phyloP scores from a whole-genome alignment of 1,140 invertebrate genomes.

The Holcopasites calliopsidis region DNA sequence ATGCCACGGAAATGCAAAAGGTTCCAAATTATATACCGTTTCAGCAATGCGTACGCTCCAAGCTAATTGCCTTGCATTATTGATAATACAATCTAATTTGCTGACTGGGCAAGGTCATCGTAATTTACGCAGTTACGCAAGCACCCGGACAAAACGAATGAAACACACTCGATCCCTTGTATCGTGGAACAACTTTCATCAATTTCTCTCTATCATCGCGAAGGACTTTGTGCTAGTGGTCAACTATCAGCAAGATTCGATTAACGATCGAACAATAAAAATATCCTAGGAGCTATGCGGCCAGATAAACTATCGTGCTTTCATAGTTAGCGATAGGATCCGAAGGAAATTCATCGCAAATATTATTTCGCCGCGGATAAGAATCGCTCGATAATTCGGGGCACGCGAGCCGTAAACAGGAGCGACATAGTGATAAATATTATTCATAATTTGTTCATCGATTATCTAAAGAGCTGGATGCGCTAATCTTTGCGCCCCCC shows the following conservation, averaged over 20 bases:
- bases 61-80: slow-evolving; percentile 44
- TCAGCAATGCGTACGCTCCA: no score
- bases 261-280: not conserved
- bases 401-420: slow-evolving; percentile 15
- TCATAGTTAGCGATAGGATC: slow-evolving; percentile 34
- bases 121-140: slow-evolving; percentile 54
- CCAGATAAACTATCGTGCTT: slow-evolving; percentile 11
- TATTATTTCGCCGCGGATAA: slow-evolving; percentile 24
- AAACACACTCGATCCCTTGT: slow-evolving; percentile 9
- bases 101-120: slow-evolving; percentile 31
- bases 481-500: not conserved
- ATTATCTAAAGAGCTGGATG: not conserved
- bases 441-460: not conserved
- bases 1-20: no score
- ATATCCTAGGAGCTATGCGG: not conserved
- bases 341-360: not conserved
- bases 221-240: not conserved
- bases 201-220: not conserved
- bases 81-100: slow-evolving; percentile 40
- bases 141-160: slow-evolving; percentile 37
- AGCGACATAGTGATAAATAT: slow-evolving; percentile 51
- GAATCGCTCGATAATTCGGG: slow-evolving; percentile 12
- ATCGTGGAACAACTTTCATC: no score
- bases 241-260: not conserved
- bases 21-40: no score